Evolutionary conservation across 2,888 invertebrate species (phyloP), one percentile per base, ranked within the genome.

Genomic region (Eucera pruinosa): DNA sequence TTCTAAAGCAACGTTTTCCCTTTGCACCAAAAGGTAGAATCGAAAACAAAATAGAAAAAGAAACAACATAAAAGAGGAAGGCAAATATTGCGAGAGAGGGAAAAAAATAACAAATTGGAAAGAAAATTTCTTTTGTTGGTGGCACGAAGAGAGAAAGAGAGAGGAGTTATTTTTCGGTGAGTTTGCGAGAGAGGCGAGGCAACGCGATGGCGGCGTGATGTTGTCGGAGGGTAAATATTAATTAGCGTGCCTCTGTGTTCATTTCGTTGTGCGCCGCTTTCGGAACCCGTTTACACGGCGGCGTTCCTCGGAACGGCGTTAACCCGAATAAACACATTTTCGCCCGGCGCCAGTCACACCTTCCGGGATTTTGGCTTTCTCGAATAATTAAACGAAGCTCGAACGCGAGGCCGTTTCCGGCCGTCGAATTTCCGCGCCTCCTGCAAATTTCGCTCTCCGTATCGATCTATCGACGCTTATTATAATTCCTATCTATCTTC

Each of bases 171-270:
- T 73, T 73, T 36, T 69, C 54, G 20, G 64, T 2, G 36, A 45
- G n/a, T 50, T 50, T 55, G 1, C 27, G 5, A n/a, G n/a, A 43
- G 13, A 33, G 58, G 41, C n/a, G 39, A 33, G 27, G 30, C 47
- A 79, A 82, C 80, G 82, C 76, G 67, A 86, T 85, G 87, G 85
- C 85, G 87, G 87, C 83, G 90, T 84, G 85, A 89, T 90, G 89
- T 90, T 91, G 87, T 89, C 90, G 78, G 87, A 88, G 88, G 87
- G 90, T 91, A 92, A 92, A 92, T 92, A 92, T 91, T 92, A 91
- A 92, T 92, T 92, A 92, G 89, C 89, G 83, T 82, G 86, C 76
- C 86, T 84, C 87, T 82, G 88, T 87, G 90, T 89, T 90, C 89
- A 91, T 91, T 90, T 90, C 85, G 88, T 88, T 90, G 84, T 74